Evolutionary conservation across 2,113 vertebrate species (phyloP), one percentile per base, ranked within the genome.

Genomic region (Larimichthys polyactis): DNA sequence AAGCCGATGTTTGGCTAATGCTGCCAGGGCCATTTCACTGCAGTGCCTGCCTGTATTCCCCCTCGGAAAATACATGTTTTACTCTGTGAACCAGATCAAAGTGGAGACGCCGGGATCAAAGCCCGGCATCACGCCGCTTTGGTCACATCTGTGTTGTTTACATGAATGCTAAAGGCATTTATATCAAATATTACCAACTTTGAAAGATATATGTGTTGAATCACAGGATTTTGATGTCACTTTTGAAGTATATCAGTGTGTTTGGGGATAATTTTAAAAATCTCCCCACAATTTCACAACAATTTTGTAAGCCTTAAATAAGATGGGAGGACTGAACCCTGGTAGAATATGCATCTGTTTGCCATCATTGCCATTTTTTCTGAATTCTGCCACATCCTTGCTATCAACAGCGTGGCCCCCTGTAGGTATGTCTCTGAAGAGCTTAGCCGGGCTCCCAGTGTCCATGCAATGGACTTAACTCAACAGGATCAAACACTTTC

Each of bases 141-240:
- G 94, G 94, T 94, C 94, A 95, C 94, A 95, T 94, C 91, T 85
- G 95, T 91, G 95, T 95, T 95, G 95, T 95, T 95, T 95, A 96
- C 94, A 93, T 94, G 91, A 93, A 95, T 95, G 95, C 95, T 95
- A 94, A 95, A 93, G 94, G 95, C 94, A 89, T 86, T 94, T 73
- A 85, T 91, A 95, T 95, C 92, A 95, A 95, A 95, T 95, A 95
- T 94, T 89, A 92, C 92, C 44, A 88, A 92, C 92, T 95, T 90
- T 94, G 88, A 94, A 95, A 95, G 90, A 94, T 95, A 90, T 87
- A 93, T 94, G 93, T 94, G 93, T 95, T 93, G 90, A 95, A 94
- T 94, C 93, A 86, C 90, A 94, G 90, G 87, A 92, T 95, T 93
- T 95, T 93, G 91, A 94, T 95, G 94, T 94, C 90, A 94, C 93